Evolutionary conservation across 1,140 invertebrate species (phyloP).

Genomic region (Brachionus plicatilis): DNA sequence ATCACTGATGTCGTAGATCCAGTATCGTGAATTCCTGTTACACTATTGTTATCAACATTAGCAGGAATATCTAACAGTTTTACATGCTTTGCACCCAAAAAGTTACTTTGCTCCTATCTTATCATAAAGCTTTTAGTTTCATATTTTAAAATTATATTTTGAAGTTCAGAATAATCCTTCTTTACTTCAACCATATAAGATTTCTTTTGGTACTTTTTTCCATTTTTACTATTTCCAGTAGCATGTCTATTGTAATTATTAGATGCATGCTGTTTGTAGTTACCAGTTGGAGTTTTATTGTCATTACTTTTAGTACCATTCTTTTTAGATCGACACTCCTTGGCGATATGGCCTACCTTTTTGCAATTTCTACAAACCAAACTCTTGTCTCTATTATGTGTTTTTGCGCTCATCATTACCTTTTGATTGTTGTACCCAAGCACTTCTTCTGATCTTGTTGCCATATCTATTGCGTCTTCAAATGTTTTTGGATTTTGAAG

Average conservation of each 20-base stretch:
- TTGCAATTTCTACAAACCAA: background rate
- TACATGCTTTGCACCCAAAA: background rate
- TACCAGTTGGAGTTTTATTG: background rate
- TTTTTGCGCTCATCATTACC: too few species aligned
- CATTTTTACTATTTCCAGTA: background rate
- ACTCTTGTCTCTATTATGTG: background rate
- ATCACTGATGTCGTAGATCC: conserved; percentile 34
- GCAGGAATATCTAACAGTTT: background rate
- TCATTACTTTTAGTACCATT: background rate
- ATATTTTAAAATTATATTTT: background rate
- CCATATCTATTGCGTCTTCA: too few species aligned
- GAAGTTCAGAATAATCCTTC: background rate
- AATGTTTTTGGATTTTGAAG: too few species aligned
- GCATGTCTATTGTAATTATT: background rate
- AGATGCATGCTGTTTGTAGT: background rate
- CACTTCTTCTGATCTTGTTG: too few species aligned
- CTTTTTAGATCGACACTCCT: background rate
- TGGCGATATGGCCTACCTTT: background rate
- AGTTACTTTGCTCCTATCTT: background rate
- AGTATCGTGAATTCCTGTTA: conserved; percentile 26
- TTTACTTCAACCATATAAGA: background rate
- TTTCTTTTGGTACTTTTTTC: background rate
- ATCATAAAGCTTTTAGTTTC: background rate
- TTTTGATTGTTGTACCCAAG: too few species aligned
- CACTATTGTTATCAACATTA: background rate